Evolutionary conservation across 2,113 vertebrate genomes (phyloP), one percentile per base, ranked within the genome.

Genomic region (Rhea americana): DNA sequence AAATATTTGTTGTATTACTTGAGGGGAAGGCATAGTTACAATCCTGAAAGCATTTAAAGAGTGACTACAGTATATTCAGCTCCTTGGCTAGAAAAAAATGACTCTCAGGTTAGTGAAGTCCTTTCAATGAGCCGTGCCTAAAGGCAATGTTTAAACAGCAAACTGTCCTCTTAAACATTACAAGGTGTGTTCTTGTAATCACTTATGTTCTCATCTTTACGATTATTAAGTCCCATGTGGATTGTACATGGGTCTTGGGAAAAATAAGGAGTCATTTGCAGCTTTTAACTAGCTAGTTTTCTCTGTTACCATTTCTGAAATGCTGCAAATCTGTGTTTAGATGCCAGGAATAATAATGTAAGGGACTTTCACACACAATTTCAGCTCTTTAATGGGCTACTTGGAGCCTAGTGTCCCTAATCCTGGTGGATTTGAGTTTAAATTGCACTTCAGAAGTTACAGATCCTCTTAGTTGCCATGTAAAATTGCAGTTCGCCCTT

Each of bases 131-230:
- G 37, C 83, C 43, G 1, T 91, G 82, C 81, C 90, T 86, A 56
- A 91, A 82, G 90, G 92, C 53, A 2, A 1, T 47, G 63, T 86
- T 76, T 91, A 67, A 96, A 87, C 71, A 76, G 71, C 51, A 32
- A 65, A 45, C 43, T 85, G 43, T 77, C 81, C 93, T 93, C 96
- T 94, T 87, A 79, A 93, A 94, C 77, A 35, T 55, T 56, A 45
- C 26, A 86, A 68, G 53, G 66, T 88, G 50, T 70, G 95, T 68
- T 85, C 63, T 90, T 96, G 94, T 97, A 88, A 93, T 96, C 92
- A 61, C 19, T 32, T 45, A 43, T 48, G 22, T 95, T 96, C 90
- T 82, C 32, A 12, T 89, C 89, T 72, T 76, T 45, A 56, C 2
- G 15, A 28, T 90, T 95, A 70, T 92, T 87, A 85, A 95, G 71